phyloP scores from a whole-genome alignment of 2,113 vertebrate genomes.

The Lipotes vexillifer region DNA sequence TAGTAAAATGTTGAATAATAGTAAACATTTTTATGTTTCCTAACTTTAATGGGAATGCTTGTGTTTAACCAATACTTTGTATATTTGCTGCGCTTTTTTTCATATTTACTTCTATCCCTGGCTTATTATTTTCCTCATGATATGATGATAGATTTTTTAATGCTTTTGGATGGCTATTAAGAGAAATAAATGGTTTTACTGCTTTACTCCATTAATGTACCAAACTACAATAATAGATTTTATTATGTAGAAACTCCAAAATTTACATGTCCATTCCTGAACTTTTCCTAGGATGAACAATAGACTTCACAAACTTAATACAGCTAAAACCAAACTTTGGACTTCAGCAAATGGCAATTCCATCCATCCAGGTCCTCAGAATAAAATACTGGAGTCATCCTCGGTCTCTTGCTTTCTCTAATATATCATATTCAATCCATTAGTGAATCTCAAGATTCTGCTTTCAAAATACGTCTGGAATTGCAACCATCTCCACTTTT shows the following conservation, averaged over 20 bases:
- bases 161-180: not conserved
- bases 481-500: not conserved
- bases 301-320: not conserved
- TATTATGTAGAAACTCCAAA: not conserved
- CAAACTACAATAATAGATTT: slow-evolving; percentile 2
- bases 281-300: not conserved
- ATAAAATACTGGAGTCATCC: too few species aligned
- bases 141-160: not conserved
- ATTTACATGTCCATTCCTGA: not conserved
- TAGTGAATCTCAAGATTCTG: not conserved
- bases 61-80: not conserved
- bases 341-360: not conserved
- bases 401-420: not conserved
- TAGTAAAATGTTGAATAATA: not conserved
- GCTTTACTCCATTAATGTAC: not conserved
- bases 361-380: not conserved
- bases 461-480: not conserved
- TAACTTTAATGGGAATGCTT: not conserved
- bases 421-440: not conserved
- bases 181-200: not conserved
- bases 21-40: not conserved
- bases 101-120: not conserved
- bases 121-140: not conserved
- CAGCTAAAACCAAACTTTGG: not conserved
- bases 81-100: not conserved